Conservation (phyloP, 2,113 vertebrate species). For the Spea bombifrons region DNA sequence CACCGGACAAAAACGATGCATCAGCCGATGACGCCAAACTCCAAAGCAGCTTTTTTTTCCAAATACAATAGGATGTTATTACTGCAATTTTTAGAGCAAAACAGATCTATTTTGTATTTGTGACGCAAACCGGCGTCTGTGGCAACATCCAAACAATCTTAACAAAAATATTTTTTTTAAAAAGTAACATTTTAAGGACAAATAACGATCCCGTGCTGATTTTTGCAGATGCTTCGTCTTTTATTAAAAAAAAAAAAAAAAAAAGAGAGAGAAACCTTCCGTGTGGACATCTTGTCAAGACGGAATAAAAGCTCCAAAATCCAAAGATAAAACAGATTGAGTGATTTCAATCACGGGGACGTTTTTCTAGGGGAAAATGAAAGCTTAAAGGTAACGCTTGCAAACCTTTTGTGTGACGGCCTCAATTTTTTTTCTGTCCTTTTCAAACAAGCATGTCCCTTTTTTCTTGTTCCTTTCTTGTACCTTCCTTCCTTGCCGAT, state of each 20-base stretch:
- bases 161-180: no score
- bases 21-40: no score
- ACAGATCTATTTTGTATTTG: no score
- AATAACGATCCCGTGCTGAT: conserved; percentile 56
- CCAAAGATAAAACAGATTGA: conserved; percentile 1
- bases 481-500: background rate
- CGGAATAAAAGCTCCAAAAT: conserved; percentile 48
- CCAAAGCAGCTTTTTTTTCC: no score
- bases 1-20: no score
- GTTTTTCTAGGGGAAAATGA: background rate
- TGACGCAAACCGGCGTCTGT: no score
- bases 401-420: background rate
- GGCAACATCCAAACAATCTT: no score
- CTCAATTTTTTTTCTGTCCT: background rate
- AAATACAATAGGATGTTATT: no score
- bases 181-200: conserved; percentile 52
- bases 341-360: background rate
- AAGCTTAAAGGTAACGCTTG: background rate
- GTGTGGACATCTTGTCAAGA: conserved; percentile 47
- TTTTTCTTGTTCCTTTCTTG: background rate
- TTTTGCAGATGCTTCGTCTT: conserved; percentile 54
- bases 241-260: conserved; percentile 35
- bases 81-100: no score
- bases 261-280: conserved; percentile 57
- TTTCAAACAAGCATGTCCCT: background rate